Evolutionary conservation across 2,888 invertebrate species (phyloP).

Genomic region (Hydriomena furcata): DNA sequence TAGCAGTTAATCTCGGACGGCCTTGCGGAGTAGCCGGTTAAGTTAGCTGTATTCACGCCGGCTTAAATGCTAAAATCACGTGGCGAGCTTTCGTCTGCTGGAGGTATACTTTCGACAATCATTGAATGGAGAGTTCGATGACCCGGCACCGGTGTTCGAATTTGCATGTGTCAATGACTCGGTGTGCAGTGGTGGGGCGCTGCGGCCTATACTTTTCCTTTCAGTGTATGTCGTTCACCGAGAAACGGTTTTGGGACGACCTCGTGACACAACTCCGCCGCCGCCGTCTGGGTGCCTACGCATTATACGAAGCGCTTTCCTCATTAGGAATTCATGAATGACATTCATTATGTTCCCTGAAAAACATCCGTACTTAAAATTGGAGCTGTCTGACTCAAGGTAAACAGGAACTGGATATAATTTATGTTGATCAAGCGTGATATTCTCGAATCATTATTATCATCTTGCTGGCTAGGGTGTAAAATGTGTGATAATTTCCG

Average conservation of each 20-base stretch:
- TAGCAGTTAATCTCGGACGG: slow-evolving; percentile 50
- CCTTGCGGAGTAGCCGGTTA: slow-evolving; percentile 49
- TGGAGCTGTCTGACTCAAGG: not conserved
- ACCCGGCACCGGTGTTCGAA: slow-evolving; percentile 72
- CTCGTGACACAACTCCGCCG: slow-evolving; percentile 63
- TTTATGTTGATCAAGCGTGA: no score
- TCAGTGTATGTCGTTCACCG: slow-evolving; percentile 64
- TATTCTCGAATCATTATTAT: no score
- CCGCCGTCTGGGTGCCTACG: slow-evolving; percentile 40
- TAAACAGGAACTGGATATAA: no score
- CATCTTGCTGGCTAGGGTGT: not conserved
- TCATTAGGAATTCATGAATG: slow-evolving; percentile 29
- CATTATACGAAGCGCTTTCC: slow-evolving; percentile 23
- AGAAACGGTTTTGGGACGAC: slow-evolving; percentile 72
- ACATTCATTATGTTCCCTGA: slow-evolving; percentile 25
- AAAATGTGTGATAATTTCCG: no score
- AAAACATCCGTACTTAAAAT: slow-evolving; percentile 14
- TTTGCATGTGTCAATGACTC: slow-evolving; percentile 83
- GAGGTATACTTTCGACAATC: slow-evolving; percentile 80
- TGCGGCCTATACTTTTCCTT: slow-evolving; percentile 78
- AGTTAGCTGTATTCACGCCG: slow-evolving; percentile 55
- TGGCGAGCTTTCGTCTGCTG: slow-evolving; percentile 56
- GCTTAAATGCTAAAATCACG: slow-evolving; percentile 60
- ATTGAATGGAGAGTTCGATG: slow-evolving; percentile 78
- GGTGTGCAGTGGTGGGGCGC: slow-evolving; percentile 61